Conservation (phyloP, 1,140 invertebrate species). For the Drosophila parabipectinata region DNA sequence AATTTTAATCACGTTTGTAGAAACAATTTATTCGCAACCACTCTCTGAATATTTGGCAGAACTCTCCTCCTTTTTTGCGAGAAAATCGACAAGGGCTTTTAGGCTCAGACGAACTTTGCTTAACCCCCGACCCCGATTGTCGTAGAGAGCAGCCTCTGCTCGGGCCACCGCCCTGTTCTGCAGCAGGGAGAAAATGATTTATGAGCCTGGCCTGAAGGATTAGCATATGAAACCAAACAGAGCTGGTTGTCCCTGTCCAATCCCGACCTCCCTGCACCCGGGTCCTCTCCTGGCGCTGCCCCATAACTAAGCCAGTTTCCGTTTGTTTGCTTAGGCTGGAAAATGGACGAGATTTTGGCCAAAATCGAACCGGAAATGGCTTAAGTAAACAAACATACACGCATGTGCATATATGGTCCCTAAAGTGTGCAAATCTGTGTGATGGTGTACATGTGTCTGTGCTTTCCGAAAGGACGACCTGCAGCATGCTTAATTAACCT, state of each 20-base stretch:
- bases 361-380: constrained; percentile 81
- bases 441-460: constrained; percentile 5
- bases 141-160: neutral
- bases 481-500: constrained; percentile 82
- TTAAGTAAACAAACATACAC: constrained; percentile 61
- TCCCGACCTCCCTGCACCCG: constrained; percentile 18
- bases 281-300: neutral
- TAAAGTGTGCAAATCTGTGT: constrained; percentile 13
- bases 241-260: constrained; percentile 57
- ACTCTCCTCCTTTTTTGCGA: constrained; percentile 3
- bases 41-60: neutral
- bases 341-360: constrained; percentile 51
- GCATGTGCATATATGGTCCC: constrained; percentile 1
- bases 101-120: constrained; percentile 53
- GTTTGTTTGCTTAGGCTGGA: constrained; percentile 52
- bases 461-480: constrained; percentile 55
- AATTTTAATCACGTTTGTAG: constrained; percentile 7
- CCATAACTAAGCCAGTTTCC: constrained; percentile 47
- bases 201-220: constrained; percentile 70
- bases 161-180: constrained; percentile 3
- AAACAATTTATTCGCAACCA: constrained; percentile 20
- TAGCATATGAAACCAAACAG: constrained; percentile 79
- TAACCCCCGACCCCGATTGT: constrained; percentile 34
- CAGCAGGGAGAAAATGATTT: constrained; percentile 59
- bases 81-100: constrained; percentile 62